Percentiles rank a stretch among this genome's conserved stretches.
Evolutionary conservation across 2,888 invertebrate genomes (phyloP).

Genomic region (Drosophila nigritarsus): DNA sequence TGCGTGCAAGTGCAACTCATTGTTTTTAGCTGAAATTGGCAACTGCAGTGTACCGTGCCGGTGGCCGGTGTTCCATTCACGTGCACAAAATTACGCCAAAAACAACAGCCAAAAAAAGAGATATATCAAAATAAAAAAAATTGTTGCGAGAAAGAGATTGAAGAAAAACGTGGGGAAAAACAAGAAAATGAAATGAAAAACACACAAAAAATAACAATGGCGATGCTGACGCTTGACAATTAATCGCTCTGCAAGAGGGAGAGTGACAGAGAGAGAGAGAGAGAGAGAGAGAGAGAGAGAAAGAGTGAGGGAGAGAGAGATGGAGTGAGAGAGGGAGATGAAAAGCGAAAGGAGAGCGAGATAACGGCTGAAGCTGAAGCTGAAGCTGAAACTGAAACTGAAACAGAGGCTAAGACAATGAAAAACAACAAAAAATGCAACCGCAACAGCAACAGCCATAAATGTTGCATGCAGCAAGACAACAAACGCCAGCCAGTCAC

Average conservation of each 20-base stretch:
- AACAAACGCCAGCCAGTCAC: slow-evolving; percentile 45
- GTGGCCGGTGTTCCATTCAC: slow-evolving; percentile 66
- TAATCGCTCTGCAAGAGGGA: slow-evolving; percentile 23
- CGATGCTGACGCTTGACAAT: slow-evolving; percentile 58
- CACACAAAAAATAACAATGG: slow-evolving; percentile 30
- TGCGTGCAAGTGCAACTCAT: slow-evolving; percentile 49
- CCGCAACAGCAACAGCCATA: slow-evolving; percentile 24
- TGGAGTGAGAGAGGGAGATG: background rate
- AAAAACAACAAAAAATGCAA: slow-evolving; percentile 43
- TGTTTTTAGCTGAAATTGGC: slow-evolving; percentile 43
- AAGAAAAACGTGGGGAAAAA: slow-evolving; percentile 5
- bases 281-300: slow-evolving; percentile 2
- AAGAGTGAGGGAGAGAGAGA: background rate
- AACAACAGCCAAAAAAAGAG: slow-evolving; percentile 25
- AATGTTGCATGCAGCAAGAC: slow-evolving; percentile 40
- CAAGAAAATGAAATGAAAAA: slow-evolving; percentile 40
- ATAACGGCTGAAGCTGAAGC: slow-evolving; percentile 39
- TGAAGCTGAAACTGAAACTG: slow-evolving; percentile 5
- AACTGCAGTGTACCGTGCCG: slow-evolving; percentile 58
- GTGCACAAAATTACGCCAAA: slow-evolving; percentile 63
- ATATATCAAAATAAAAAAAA: slow-evolving; percentile 20
- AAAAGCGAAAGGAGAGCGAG: slow-evolving; percentile 15
- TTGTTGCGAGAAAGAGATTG: background rate
- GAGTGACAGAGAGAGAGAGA: background rate
- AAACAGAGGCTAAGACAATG: slow-evolving; percentile 23